phyloP scores from a whole-genome alignment of 2,113 vertebrate species.

The Bothrops jararaca region DNA sequence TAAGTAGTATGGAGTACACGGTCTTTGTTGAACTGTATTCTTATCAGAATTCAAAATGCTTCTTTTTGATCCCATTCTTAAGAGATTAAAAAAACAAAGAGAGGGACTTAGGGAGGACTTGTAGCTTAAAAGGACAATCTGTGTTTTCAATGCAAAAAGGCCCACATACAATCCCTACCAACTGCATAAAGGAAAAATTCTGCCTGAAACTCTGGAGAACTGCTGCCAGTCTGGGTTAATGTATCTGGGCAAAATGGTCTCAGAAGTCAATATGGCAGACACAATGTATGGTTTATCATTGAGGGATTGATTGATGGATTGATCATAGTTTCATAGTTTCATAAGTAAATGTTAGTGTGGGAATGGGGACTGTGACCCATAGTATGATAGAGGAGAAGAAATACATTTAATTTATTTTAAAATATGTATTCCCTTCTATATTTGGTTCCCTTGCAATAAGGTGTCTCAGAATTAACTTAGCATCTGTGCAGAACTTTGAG shows the following conservation, averaged over 20 bases:
- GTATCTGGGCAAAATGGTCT: neutral
- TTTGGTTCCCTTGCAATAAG: neutral
- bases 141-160: neutral
- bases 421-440: neutral
- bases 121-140: neutral
- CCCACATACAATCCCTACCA: neutral
- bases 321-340: neutral
- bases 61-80: neutral
- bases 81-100: neutral
- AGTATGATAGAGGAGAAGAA: neutral
- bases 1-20: neutral
- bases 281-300: neutral
- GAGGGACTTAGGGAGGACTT: neutral
- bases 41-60: neutral
- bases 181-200: neutral
- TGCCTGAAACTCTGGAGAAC: neutral
- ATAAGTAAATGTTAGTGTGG: neutral
- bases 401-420: neutral
- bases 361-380: neutral
- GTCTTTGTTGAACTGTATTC: neutral
- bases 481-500: neutral
- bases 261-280: neutral
- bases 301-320: neutral
- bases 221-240: neutral
- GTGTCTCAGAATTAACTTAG: neutral